Percentiles rank a stretch among this genome's conserved stretches.
These are phyloP conservation scores for Turritopsis rubra DNA, from an alignment of 30 jellyfish, hydroid and myxozoan genomes.

Conservation along the genomic window DNA sequence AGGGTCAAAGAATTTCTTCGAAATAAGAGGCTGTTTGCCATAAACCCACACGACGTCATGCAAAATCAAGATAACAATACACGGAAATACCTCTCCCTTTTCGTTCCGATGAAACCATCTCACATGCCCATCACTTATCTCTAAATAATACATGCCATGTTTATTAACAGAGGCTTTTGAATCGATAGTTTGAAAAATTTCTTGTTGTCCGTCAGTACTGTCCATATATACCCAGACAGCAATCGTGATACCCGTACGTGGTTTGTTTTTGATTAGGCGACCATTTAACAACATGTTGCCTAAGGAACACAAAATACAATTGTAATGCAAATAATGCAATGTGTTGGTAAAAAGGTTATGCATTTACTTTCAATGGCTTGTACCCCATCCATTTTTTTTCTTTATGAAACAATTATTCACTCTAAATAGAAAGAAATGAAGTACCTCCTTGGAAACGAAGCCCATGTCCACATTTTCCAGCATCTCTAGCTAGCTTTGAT, in stretches of 20 bases:
- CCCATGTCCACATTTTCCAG: conserved; percentile 96
- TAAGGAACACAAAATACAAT: neutral
- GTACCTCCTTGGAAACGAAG: conserved; percentile 93
- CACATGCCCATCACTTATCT: conserved; percentile 66
- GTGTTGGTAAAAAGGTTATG: neutral
- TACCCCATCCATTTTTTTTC: neutral
- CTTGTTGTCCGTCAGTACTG: conserved; percentile 82
- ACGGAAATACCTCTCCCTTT: conserved; percentile 66
- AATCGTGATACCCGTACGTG: conserved; percentile 58
- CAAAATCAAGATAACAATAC: no score
- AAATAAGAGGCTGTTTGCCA: no score
- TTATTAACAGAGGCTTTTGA: conserved; percentile 66
- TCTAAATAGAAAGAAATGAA: neutral
- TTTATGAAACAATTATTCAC: neutral
- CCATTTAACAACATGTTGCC: conserved; percentile 78
- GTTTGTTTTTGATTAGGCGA: conserved; percentile 51
- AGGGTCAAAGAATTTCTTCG: no score
- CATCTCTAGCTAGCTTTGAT: conserved; percentile 88
- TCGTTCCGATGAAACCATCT: conserved; percentile 90
- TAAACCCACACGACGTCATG: no score
- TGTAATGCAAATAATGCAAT: no score
- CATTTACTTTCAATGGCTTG: neutral
- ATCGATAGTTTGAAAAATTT: conserved; percentile 75
- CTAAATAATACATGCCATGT: conserved; percentile 91
- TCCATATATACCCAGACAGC: conserved; percentile 86